These are phyloP conservation scores for Apaloderma vittatum DNA, from an alignment of 2,113 vertebrate genomes.

Conservation along the genomic window DNA sequence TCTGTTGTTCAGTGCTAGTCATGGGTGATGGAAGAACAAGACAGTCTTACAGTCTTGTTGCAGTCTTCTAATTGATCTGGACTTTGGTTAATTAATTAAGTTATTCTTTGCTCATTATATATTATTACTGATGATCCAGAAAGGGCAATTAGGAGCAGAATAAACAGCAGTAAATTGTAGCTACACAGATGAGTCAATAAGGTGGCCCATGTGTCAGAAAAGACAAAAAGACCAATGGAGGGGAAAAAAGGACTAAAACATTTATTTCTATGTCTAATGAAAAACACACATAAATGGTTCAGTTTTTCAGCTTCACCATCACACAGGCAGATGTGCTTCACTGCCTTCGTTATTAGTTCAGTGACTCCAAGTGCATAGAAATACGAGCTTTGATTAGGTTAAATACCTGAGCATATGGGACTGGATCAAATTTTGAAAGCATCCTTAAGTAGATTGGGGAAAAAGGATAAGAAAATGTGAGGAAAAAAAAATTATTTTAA, in stretches of 20 bases:
- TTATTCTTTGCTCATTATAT: slow-evolving; percentile 42
- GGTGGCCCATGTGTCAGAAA: background rate
- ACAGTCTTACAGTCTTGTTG: background rate
- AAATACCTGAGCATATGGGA: background rate
- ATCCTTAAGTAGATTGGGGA: background rate
- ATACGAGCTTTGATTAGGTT: background rate
- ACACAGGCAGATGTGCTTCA: background rate
- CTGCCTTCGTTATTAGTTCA: background rate
- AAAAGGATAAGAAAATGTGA: background rate
- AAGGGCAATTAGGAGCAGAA: slow-evolving; percentile 11
- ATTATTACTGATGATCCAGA: slow-evolving; percentile 17
- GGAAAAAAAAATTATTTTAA: background rate
- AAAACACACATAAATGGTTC: background rate
- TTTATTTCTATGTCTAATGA: background rate
- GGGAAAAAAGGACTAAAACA: background rate
- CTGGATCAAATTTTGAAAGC: background rate
- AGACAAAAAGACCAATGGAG: background rate
- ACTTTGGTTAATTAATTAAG: slow-evolving; percentile 53
- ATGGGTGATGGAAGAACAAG: slow-evolving; percentile 36
- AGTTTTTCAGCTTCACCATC: background rate
- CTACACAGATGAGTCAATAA: background rate
- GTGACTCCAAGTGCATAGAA: background rate
- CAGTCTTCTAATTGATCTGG: slow-evolving; percentile 46
- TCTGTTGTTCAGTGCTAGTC: background rate
- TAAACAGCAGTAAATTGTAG: slow-evolving; percentile 1